Evolutionary conservation across 2,888 invertebrate genomes (phyloP).

Genomic region (Lochmaea capreae): DNA sequence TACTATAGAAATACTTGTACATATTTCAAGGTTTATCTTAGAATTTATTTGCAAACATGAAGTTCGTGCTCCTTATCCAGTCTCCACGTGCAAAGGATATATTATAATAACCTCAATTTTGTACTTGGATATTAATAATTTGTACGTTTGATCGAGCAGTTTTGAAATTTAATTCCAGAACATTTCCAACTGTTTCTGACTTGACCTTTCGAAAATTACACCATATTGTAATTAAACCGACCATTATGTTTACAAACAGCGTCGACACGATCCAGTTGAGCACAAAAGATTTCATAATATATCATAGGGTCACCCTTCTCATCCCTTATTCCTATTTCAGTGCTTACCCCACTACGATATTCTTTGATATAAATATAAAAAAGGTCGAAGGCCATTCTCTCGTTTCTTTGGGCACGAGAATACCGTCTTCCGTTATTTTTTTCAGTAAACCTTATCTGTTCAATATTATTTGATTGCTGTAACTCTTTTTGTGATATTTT

Average conservation of each 20-base stretch:
- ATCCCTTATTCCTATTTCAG: neutral
- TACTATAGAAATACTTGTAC: too few relatives aligned
- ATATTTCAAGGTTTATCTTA: too few relatives aligned
- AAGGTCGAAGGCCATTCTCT: neutral
- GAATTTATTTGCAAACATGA: too few relatives aligned
- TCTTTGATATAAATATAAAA: neutral
- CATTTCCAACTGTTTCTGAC: neutral
- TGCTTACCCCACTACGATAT: neutral
- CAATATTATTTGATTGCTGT: neutral
- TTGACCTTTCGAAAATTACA: neutral
- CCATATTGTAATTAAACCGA: neutral
- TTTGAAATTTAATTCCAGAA: neutral
- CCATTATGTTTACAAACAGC: neutral
- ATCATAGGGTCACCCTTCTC: neutral
- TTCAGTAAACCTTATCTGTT: neutral
- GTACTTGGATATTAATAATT: too few relatives aligned
- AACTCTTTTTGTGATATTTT: neutral
- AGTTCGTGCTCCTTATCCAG: too few relatives aligned
- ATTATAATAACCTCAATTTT: too few relatives aligned
- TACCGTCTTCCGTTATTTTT: neutral
- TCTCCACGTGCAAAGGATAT: too few relatives aligned
- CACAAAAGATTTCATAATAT: neutral
- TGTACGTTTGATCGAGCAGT: too few relatives aligned
- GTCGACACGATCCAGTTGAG: neutral
- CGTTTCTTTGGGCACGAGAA: neutral